phyloP scores from a whole-genome alignment of 2,888 invertebrate genomes.

The Eudemis profundana region DNA sequence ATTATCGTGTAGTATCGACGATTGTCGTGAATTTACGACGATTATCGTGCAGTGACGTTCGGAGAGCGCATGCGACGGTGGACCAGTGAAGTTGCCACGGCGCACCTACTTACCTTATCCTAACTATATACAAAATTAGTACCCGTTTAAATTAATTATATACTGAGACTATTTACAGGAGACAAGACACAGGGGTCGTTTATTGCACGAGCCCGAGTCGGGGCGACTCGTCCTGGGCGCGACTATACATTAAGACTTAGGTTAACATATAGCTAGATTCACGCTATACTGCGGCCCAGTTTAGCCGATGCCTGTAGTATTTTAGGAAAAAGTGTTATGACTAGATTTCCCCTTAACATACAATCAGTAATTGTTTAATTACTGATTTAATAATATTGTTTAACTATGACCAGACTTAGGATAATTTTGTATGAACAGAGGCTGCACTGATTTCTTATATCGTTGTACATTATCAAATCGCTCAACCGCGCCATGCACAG shows the following conservation, averaged over 20 bases:
- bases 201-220: slow-evolving; percentile 60
- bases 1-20: not conserved
- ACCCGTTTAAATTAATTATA: slow-evolving; percentile 75
- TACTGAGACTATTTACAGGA: slow-evolving; percentile 73
- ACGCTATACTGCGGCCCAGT: slow-evolving; percentile 28
- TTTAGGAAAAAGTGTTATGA: slow-evolving; percentile 22
- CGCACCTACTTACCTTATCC: slow-evolving; percentile 76
- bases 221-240: slow-evolving; percentile 68
- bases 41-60: not conserved
- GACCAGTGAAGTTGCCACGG: slow-evolving; percentile 77
- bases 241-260: slow-evolving; percentile 25
- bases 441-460: no score
- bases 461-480: no score
- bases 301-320: slow-evolving; percentile 11
- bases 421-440: no score
- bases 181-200: slow-evolving; percentile 51
- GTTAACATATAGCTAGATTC: slow-evolving; percentile 13
- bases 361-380: slow-evolving; percentile 17
- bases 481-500: no score
- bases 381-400: slow-evolving; percentile 5
- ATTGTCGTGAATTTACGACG: not conserved
- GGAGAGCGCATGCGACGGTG: slow-evolving; percentile 63
- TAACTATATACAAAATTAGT: slow-evolving; percentile 82
- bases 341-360: slow-evolving; percentile 20
- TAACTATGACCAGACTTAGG: slow-evolving; percentile 6